Evolutionary conservation across 2,113 vertebrate species (phyloP), one percentile per base, ranked within the genome.

Genomic region (Zosterops lateralis): DNA sequence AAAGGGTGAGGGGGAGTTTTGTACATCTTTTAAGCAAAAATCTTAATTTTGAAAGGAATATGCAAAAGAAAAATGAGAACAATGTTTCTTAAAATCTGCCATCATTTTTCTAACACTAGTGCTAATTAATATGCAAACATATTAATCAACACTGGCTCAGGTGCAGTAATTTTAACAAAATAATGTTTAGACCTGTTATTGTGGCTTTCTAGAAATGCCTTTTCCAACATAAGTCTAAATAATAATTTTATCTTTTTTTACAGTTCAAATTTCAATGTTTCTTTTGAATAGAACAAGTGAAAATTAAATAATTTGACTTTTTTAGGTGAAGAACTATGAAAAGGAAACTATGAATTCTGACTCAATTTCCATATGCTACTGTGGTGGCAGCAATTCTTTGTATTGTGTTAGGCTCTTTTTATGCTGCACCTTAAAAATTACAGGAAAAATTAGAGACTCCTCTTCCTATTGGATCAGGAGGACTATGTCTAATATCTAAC

Each of bases 21-120:
- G 95, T 91, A 96, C 94, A 96, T 97, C 92, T 95, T 93, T 77
- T 36, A 91, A 96, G 87, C 72, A 93, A 84, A 12, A 15, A 87
- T 78, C 34, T 86, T 93, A 29, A 88, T 92, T 96, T 86, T 89
- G 64, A 91, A 92, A 94, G 22, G 28, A 90, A 84, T 87, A 76
- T 20, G 24, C 56, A 32, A 73, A 91, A 95, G 72, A 80, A 88
- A 94, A 84, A 73, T 51, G 50, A 78, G 65, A 87, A 53, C 19
- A 72, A 7, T 65, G 31, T 66, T 88, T 66, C 72, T 40, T 71
- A 64, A 36, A 91, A 81, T 81, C 34, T 12, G 54, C 25, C 83
- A 94, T 61, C 16, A 74, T 84, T 81, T 81, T 78, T 72, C 36
- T 60, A 93, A 75, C 50, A 45, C 3, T 60, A 67, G 71, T 7